Conservation (phyloP, 2,888 invertebrate genomes). For the Hypena proboscidalis region DNA sequence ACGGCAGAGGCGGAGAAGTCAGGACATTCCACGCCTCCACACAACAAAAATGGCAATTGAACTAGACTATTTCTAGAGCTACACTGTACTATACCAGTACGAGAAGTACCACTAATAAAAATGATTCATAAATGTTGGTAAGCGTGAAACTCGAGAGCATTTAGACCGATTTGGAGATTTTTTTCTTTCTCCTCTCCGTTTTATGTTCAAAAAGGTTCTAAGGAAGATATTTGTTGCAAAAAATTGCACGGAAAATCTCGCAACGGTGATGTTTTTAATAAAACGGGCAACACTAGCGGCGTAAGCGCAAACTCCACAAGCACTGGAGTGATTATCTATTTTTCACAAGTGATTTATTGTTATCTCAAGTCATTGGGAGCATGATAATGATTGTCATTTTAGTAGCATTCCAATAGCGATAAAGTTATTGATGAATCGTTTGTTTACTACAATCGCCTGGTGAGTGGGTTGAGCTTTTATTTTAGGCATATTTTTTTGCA, state of each 20-base stretch:
- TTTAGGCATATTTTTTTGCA: too few species aligned
- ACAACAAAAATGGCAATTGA: conserved; percentile 37
- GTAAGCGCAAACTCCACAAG: conserved; percentile 17
- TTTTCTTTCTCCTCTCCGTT: too few species aligned
- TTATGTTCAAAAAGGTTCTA: too few species aligned
- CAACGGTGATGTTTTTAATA: too few species aligned
- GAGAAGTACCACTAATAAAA: too few species aligned
- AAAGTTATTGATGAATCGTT: conserved; percentile 3
- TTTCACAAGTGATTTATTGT: conserved; percentile 39
- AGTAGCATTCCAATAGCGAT: conserved; percentile 8
- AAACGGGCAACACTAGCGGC: conserved; percentile 3
- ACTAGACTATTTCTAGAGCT: conserved; percentile 37
- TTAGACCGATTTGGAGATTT: too few species aligned
- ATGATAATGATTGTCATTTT: conserved; percentile 14
- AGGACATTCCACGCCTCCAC: conserved; percentile 37
- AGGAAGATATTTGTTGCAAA: too few species aligned
- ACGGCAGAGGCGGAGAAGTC: conserved; percentile 43
- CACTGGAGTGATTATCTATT: conserved; percentile 27
- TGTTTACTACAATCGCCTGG: neutral
- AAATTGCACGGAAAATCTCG: too few species aligned
- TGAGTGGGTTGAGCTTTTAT: too few species aligned
- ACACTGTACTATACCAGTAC: neutral
- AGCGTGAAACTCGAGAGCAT: too few species aligned
- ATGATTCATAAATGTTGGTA: too few species aligned
- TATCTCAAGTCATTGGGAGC: conserved; percentile 29